These are phyloP conservation scores for Lepeophtheirus nordmannii DNA, from an alignment of 2,888 invertebrate genomes.

Conservation along the genomic window DNA sequence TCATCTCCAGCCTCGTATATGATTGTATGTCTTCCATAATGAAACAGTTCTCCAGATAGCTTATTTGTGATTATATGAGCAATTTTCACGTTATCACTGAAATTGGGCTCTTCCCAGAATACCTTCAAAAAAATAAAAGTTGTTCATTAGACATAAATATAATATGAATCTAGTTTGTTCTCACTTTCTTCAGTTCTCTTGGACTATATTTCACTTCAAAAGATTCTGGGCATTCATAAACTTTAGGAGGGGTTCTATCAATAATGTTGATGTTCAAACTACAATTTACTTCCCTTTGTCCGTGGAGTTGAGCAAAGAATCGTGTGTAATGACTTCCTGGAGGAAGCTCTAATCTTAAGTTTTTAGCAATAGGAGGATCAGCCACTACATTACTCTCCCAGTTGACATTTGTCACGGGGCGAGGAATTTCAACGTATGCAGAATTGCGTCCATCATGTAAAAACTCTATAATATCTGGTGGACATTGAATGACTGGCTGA, in stretches of 20 bases:
- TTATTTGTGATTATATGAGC: constrained; percentile 45
- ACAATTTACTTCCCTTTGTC: constrained; percentile 43
- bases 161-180: constrained; percentile 30
- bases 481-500: constrained; percentile 47
- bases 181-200: constrained; percentile 42
- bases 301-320: constrained; percentile 45
- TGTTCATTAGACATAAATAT: too few relatives aligned
- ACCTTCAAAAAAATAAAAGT: constrained; percentile 35
- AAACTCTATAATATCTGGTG: constrained; percentile 44
- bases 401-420: constrained; percentile 48
- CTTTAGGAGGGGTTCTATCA: constrained; percentile 43
- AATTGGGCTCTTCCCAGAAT: constrained; percentile 49
- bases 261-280: constrained; percentile 27
- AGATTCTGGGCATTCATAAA: constrained; percentile 46
- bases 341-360: constrained; percentile 43
- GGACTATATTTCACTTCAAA: constrained; percentile 43
- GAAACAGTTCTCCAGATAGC: constrained; percentile 46
- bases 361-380: constrained; percentile 46
- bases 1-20: constrained; percentile 49
- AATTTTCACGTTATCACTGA: constrained; percentile 44
- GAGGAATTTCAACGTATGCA: constrained; percentile 40
- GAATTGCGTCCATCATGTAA: constrained; percentile 39
- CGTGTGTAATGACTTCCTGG: constrained; percentile 44
- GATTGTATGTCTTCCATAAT: constrained; percentile 45
- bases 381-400: constrained; percentile 46